Base-by-base conservation (phyloP, 2,888 invertebrate genomes). In the Chouioia cunea region DNA sequence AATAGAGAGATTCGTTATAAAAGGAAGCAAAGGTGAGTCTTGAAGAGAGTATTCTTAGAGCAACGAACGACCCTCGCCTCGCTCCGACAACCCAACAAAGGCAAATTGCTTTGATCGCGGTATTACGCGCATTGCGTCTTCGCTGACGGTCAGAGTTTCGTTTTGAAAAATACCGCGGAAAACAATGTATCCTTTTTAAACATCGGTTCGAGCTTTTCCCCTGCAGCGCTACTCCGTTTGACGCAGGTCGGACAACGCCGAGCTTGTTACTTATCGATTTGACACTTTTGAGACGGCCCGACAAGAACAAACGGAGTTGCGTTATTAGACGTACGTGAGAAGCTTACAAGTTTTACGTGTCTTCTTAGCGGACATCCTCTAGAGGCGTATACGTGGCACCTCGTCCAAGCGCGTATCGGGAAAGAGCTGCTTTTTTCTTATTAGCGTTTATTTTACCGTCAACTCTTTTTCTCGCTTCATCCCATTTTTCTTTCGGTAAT, bases 251-350 rank as follows among this genome's bases (percentile, higher is more conserved):
- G 14, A 36, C 2, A 46, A 22, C 59, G 22, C 59, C 15, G n/a
- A 16, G 27, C n/a, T 16, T 59, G 47, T 52, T 27, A 53, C 48
- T 18, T 65, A 20, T 57, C 57, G 14, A 56, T 48, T 46, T 46
- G 50, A 54, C 22, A 58, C 46, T 59, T 66, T 59, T 44, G 27
- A 52, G 59, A 59, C 27, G 16, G 36, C 48, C 23, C 46, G 15
- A 4, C 14, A 57, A 43, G 27, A 56, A 14, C 23, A 48, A 65
- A 70, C 56, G 20, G 50, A 70, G 70, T 65, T 56, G 53, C 60
- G n/a, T n/a, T n/a, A 70, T 70, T 70, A 65, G 65, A 23, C 18
- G 60, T 43, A 70, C 70, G 60, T 65, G 65, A 65, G n/a, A 12
- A 43, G 59, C 65, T 65, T 53, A 43, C 22, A 2, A 69, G 46